These are phyloP conservation scores for Apus apus DNA, from an alignment of 2,113 vertebrate species.

Conservation along the genomic window DNA sequence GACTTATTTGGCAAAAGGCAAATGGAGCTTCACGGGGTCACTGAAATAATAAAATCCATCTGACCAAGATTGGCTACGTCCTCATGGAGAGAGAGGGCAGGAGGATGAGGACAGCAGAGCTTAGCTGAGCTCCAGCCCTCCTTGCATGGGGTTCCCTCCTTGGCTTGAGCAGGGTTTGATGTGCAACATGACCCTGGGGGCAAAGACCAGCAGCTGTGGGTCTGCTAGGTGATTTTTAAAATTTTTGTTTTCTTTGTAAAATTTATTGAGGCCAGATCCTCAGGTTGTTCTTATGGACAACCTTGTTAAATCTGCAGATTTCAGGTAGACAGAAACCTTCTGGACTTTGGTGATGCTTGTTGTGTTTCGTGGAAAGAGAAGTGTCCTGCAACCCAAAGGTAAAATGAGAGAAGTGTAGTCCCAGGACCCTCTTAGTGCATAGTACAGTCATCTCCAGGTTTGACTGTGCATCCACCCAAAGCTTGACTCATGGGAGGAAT, in stretches of 20 bases:
- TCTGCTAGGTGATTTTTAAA: not conserved
- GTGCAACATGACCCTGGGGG: fast-evolving
- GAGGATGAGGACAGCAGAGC: not conserved
- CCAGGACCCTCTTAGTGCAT: fast-evolving
- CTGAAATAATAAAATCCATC: not conserved
- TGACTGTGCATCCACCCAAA: not conserved
- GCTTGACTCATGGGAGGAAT: not conserved
- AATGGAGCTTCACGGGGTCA: not conserved
- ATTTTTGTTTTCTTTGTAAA: not conserved
- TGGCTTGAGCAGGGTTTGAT: fast-evolving
- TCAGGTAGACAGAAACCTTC: not conserved
- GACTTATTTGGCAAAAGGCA: not conserved
- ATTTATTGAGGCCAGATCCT: not conserved
- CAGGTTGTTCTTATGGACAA: not conserved
- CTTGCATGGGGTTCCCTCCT: not conserved
- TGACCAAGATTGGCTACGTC: not conserved
- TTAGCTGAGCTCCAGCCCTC: not conserved
- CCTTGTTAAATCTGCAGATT: not conserved
- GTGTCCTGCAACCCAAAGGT: not conserved
- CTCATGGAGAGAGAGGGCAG: not conserved
- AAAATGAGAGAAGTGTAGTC: not conserved
- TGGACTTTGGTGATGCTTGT: not conserved
- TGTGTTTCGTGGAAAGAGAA: slow-evolving; percentile 46
- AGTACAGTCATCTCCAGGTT: not conserved
- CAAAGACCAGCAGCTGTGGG: not conserved